Evolutionary conservation across 2,888 invertebrate species (phyloP).

Genomic region (Eupithecia abbreviata): DNA sequence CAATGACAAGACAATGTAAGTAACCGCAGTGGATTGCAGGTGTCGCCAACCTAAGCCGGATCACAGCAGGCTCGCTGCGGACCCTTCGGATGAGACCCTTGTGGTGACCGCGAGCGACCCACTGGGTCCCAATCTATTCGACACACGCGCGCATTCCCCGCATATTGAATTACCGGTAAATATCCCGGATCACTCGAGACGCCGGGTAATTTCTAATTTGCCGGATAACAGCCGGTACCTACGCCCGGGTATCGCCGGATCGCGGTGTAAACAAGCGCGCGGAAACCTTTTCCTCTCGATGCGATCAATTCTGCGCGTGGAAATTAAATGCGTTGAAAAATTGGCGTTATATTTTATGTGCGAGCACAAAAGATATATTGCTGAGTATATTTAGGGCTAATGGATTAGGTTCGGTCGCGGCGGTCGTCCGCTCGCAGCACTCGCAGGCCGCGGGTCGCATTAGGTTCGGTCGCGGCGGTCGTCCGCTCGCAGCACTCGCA

Average conservation of each 20-base stretch:
- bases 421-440: not conserved
- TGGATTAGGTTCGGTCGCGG: conserved; percentile 1
- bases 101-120: not conserved
- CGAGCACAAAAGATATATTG: conserved; percentile 1
- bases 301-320: conserved; percentile 27
- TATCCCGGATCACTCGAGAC: conserved; percentile 13
- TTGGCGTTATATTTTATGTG: conserved; percentile 20
- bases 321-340: conserved; percentile 35
- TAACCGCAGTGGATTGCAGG: not conserved
- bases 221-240: conserved; percentile 29
- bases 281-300: conserved; percentile 23
- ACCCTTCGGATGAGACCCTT: too few relatives aligned
- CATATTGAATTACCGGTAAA: conserved; percentile 17
- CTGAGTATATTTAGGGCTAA: conserved; percentile 5
- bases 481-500: not conserved
- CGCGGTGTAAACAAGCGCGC: conserved; percentile 22
- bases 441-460: not conserved
- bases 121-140: not conserved
- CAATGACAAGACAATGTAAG: not conserved
- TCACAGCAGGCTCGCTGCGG: not conserved
- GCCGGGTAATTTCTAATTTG: conserved; percentile 36
- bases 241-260: conserved; percentile 27
- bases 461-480: not conserved
- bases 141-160: conserved; percentile 11
- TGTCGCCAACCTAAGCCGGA: not conserved